Evolutionary conservation across 2,888 invertebrate species (phyloP).

Genomic region (Amblyjoppa proteus): DNA sequence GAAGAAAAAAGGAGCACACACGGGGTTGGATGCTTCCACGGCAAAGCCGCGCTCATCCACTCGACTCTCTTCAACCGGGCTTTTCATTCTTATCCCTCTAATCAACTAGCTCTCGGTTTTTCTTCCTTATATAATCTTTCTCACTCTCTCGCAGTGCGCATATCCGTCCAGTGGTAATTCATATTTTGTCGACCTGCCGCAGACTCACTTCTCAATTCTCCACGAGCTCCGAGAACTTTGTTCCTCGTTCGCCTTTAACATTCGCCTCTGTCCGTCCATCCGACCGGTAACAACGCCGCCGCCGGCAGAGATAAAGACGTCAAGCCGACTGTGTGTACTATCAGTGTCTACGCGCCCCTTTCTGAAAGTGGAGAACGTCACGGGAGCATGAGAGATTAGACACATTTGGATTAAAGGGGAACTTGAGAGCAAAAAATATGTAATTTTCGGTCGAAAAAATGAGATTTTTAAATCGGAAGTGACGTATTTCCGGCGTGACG

Average conservation of each 20-base stretch:
- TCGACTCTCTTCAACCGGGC: not conserved
- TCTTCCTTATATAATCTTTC: not conserved
- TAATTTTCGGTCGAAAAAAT: too few species aligned
- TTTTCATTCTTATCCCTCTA: constrained; percentile 46
- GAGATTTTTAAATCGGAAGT: too few species aligned
- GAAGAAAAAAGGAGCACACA: not conserved
- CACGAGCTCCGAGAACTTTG: not conserved
- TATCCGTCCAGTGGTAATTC: constrained; percentile 13
- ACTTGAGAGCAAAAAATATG: too few species aligned
- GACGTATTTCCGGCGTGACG: too few species aligned
- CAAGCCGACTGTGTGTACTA: not conserved
- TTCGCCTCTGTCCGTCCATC: not conserved
- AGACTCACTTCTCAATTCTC: constrained; percentile 4
- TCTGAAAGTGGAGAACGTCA: not conserved
- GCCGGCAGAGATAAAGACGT: not conserved
- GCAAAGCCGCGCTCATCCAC: constrained; percentile 15
- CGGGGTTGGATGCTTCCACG: not conserved
- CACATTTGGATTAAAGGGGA: too few species aligned
- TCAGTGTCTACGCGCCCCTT: too few species aligned
- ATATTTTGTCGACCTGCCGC: constrained; percentile 36
- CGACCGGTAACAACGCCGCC: not conserved
- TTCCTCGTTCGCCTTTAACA: not conserved
- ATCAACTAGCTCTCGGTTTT: constrained; percentile 43
- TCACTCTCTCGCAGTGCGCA: not conserved
- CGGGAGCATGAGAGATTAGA: not conserved